A percentile compares a stretch with the other conserved stretches of the same genome.
phyloP scores from a whole-genome alignment of 1,140 invertebrate species.

The Drosophila trapezifrons region DNA sequence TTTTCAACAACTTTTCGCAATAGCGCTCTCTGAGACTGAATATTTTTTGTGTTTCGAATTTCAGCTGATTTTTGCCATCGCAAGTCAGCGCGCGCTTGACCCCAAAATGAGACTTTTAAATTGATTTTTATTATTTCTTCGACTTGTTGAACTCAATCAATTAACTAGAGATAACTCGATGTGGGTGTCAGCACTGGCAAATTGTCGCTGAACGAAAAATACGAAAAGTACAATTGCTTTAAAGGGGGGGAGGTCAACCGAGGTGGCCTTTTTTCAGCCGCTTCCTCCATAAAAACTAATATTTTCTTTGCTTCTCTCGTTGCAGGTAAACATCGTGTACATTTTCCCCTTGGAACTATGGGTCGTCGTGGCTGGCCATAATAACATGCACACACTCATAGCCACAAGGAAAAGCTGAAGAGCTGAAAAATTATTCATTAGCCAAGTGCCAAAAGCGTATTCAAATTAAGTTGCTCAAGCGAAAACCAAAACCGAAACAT shows the following conservation, averaged over 20 bases:
- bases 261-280: conserved; percentile 23
- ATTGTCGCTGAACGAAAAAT: conserved; percentile 43
- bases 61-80: conserved; percentile 41
- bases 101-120: conserved; percentile 69
- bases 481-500: conserved; percentile 64
- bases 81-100: conserved; percentile 68
- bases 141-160: conserved; percentile 81
- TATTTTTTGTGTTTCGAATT: conserved; percentile 14
- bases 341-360: conserved; percentile 17
- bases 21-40: conserved; percentile 24
- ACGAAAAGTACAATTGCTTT: conserved; percentile 21
- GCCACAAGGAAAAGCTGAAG: conserved; percentile 53
- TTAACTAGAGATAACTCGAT: conserved; percentile 73
- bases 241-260: conserved; percentile 19
- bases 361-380: conserved; percentile 22
- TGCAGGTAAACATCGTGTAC: conserved; percentile 44
- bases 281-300: conserved; percentile 31
- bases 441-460: conserved; percentile 76
- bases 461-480: conserved; percentile 72
- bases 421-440: conserved; percentile 64
- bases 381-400: conserved; percentile 16
- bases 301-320: conserved; percentile 27
- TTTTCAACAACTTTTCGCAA: conserved; percentile 68
- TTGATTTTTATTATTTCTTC: conserved; percentile 80
- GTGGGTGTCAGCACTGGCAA: conserved; percentile 70